Base-by-base conservation (phyloP, 2,797 vertebrate species). In the Alauda arvensis region DNA sequence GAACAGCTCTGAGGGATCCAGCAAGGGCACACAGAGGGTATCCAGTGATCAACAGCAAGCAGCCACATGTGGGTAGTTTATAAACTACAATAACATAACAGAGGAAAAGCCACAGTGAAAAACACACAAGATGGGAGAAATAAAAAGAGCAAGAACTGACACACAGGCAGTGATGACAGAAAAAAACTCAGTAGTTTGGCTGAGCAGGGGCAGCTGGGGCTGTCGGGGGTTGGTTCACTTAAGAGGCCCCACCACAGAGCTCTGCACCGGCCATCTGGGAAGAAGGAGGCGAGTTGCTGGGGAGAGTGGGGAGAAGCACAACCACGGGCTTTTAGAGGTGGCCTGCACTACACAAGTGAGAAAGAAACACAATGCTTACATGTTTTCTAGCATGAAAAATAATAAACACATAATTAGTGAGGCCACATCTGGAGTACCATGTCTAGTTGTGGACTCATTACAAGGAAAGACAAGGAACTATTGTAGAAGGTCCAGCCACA, bases 21-120 rank as follows among this genome's bases (percentile, higher is more conserved):
- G 23, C 0, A 0, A 18, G 21, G 3, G 3, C 15, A 24, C 6
- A 24, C 8, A 18, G 28, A 21, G 3, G 0, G 5, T 10, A 28
- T 24, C 12, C 20, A 6, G 6, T 3, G 26, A 25, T 9, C 19
- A 18, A 28, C 33, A 43, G 17, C 18, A 59, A 46, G 45, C 25
- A 52, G 39, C 1, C 2, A 26, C 14, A 8, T 2, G 7, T 8
- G 4, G 18, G 12, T 9, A 37, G n/a, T 33, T 12, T 34, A 39
- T 5, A 39, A 59, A 33, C 45, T 20, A 51, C 24, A 59, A 0
- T 14, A 18, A 51, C 0, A 0, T 1, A 9, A 20, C 14, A 33
- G 12, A 29, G 5, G 12, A 28, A 40, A 33, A 79, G 16, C 6
- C n/a, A 19, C 20, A 16, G 18, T 3, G 12, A 31, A 26, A 29